Percentiles rank a stretch among this genome's conserved stretches.
These are phyloP conservation scores for Drosophila nebulosa DNA, from an alignment of 1,140 invertebrate species.

Conservation along the genomic window DNA sequence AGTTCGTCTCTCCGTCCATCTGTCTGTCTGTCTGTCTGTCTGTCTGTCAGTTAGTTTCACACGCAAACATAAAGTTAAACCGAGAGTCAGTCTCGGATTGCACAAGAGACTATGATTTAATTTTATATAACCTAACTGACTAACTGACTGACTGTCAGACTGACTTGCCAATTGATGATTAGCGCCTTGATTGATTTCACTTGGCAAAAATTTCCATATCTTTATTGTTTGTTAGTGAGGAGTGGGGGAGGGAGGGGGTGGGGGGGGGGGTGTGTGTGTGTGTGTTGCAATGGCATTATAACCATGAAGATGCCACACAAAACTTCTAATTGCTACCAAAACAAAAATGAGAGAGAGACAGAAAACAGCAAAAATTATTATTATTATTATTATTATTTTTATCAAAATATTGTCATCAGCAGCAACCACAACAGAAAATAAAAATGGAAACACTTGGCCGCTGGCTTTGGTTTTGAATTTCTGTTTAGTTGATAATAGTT, in stretches of 20 bases:
- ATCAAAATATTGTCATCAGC: conserved; percentile 65
- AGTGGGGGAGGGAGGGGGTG: not conserved
- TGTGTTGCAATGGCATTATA: conserved; percentile 5
- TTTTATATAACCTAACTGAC: conserved; percentile 16
- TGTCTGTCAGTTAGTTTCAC: conserved; percentile 21
- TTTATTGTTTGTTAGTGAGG: not conserved
- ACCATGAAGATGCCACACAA: conserved; percentile 40
- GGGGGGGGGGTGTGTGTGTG: no score
- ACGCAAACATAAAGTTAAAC: conserved; percentile 24
- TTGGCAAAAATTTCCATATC: not conserved
- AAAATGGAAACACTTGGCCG: conserved; percentile 37
- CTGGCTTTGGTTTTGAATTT: conserved; percentile 60
- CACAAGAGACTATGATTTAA: conserved; percentile 34
- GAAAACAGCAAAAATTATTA: conserved; percentile 34
- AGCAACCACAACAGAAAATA: conserved; percentile 17
- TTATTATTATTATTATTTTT: conserved; percentile 21
- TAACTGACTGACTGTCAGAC: not conserved
- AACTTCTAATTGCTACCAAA: not conserved
- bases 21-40: not conserved
- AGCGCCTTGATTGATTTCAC: conserved; percentile 65
- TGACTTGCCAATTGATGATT: conserved; percentile 41
- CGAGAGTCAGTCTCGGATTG: conserved; percentile 27
- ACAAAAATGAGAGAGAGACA: conserved; percentile 19
- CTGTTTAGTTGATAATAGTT: conserved; percentile 17
- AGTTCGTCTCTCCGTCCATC: not conserved